Percentiles rank a stretch among this genome's conserved stretches.
Evolutionary conservation across 2,888 invertebrate species (phyloP).

Genomic region (Boloria euphrosyne): DNA sequence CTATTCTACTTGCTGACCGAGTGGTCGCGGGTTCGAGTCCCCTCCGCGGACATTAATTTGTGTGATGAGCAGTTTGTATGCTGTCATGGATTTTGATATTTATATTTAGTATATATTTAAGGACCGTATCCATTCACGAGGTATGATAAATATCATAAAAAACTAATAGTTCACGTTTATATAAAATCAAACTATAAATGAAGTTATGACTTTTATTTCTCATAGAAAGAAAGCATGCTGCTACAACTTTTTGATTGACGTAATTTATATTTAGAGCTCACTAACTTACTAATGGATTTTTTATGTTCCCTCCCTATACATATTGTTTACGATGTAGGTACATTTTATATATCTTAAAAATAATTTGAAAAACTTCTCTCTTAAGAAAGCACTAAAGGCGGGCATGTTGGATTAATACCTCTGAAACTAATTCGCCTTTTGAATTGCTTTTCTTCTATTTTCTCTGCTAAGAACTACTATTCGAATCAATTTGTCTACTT

Average conservation of each 20-base stretch:
- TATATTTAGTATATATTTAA: too few species aligned
- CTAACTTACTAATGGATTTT: slow-evolving; percentile 29
- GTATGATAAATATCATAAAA: too few species aligned
- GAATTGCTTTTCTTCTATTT: slow-evolving; percentile 29
- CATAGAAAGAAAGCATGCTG: background rate
- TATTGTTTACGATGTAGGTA: slow-evolving; percentile 30
- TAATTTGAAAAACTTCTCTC: slow-evolving; percentile 22
- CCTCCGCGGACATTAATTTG: too few species aligned
- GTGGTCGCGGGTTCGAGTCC: too few species aligned
- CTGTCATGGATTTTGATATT: too few species aligned
- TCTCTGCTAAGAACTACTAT: slow-evolving; percentile 28
- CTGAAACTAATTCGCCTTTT: slow-evolving; percentile 32
- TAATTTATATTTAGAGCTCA: slow-evolving; percentile 15
- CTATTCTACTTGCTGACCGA: too few species aligned
- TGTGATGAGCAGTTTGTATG: too few species aligned
- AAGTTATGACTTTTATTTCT: too few species aligned
- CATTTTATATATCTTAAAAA: slow-evolving; percentile 21
- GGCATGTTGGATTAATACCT: slow-evolving; percentile 35
- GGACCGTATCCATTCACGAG: too few species aligned
- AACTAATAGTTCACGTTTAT: too few species aligned
- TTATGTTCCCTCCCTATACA: slow-evolving; percentile 23
- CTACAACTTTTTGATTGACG: slow-evolving; percentile 8
- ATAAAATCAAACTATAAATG: too few species aligned
- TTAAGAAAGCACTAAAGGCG: slow-evolving; percentile 24
- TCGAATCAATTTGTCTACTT: slow-evolving; percentile 35